phyloP scores from a whole-genome alignment of 2,888 invertebrate species.

The Incurvaria masculella region DNA sequence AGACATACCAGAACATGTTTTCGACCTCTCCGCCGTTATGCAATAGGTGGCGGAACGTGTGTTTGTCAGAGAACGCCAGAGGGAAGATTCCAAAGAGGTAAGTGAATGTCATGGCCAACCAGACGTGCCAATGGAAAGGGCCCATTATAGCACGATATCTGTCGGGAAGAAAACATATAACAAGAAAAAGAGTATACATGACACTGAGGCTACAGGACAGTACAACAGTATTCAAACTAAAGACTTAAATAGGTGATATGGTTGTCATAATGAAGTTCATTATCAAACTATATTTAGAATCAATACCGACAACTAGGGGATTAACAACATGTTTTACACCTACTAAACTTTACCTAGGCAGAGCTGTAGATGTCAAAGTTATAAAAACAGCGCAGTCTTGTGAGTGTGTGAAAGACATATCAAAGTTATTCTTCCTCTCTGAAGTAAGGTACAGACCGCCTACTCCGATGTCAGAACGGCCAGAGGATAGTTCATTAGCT shows the following conservation, averaged over 20 bases:
- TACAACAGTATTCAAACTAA: no score
- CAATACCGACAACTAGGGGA: no score
- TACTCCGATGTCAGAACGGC: conserved; percentile 64
- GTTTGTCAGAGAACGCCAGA: conserved; percentile 69
- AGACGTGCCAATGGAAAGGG: conserved; percentile 79
- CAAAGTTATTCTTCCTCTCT: conserved; percentile 49
- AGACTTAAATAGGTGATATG: no score
- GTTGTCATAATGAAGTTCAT: no score
- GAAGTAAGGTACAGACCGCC: conserved; percentile 68
- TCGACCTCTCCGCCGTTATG: conserved; percentile 70
- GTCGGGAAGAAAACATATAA: conserved; percentile 17
- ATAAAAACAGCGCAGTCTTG: conserved; percentile 77
- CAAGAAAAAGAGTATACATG: no score
- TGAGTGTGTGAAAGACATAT: conserved; percentile 63
- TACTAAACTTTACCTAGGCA: conserved; percentile 58
- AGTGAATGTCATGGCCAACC: conserved; percentile 67
- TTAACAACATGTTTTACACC: not conserved
- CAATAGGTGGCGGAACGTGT: conserved; percentile 62
- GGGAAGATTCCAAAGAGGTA: conserved; percentile 75
- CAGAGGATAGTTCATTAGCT: conserved; percentile 47
- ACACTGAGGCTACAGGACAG: no score
- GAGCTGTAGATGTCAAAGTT: conserved; percentile 71
- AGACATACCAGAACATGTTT: conserved; percentile 87
- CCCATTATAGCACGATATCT: conserved; percentile 82
- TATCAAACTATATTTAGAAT: no score